Base-by-base conservation (phyloP, 2,888 invertebrate species). In the Mechanitis mazaeus region DNA sequence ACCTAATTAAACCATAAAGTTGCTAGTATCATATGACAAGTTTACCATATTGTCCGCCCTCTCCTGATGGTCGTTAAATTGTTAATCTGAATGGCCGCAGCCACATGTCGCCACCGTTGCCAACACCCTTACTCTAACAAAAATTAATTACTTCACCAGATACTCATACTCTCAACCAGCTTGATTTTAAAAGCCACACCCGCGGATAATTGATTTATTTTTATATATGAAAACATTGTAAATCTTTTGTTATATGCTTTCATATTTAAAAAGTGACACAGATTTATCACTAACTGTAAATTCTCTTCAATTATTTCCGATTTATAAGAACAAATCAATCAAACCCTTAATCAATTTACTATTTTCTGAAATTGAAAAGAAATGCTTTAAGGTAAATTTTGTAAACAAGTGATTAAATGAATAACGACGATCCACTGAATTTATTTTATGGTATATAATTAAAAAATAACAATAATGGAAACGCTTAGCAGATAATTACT, bases 81-180 rank as follows among this genome's bases (percentile, higher is more conserved):
- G 59, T 64, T 57, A 61, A 57, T 62, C 60, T 64, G 54, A 63
- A 42, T 64, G 66, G 66, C 64, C 67, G 72, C 71, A 66, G 71
- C 85, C 87, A 83, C 78, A 87, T 86, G 87, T 84, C 83, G 78
- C 69, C 81, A 75, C 76, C 75, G 81, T 6, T 83, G 81, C 86
- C 84, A 84, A 82, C 83, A 72, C 72, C 76, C 76, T 78, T 77
- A 81, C 80, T 84, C 77, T 79, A 60, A 85, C 84, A 85, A 87
- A 87, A 87, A 85, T 84, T 88, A 86, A 88, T 87, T 84, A 84
- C 84, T 85, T 77, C 76, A 83, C 84, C 87, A 87, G 79, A 79
- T 78, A 78, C 75, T 74, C 46, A 56, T 42, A 54, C 33, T 75
- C 74, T 73, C 73, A 79, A 80, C 79, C 77, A 79, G 76, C 76